Base-by-base conservation (phyloP, 2,113 vertebrate genomes). In the Callionymus lyra region DNA sequence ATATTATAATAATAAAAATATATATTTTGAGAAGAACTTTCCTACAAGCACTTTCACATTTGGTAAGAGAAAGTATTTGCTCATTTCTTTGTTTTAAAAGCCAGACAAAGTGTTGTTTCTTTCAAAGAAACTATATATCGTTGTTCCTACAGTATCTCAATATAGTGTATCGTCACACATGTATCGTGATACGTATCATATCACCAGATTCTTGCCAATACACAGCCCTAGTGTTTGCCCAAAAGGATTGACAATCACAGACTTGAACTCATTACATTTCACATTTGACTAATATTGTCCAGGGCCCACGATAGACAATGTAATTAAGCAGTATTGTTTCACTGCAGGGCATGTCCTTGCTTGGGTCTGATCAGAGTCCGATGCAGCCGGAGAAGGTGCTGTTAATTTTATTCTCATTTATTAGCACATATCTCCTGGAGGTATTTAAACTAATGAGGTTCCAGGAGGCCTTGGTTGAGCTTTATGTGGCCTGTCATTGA, bases 351-450 rank as follows among this genome's bases (percentile, higher is more conserved):
- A 76, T 16, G 69, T 72, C 60, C 67, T 68, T 64, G 62, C 63
- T 53, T 6, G 55, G 59, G 65, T 74, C 63, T 55, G 46, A 63
- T 65, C 65, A 63, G 72, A 60, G 61, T 73, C 54, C 59, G 62
- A 34, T 53, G 50, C 63, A 77, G 50, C 56, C 51, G 42, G 34
- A 64, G 48, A 68, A 54, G 47, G 53, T 38, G 35, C 61, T 67
- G 58, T 76, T 81, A 72, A 82, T 82, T 81, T 79, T 77, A 67
- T 79, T 82, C 77, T 81, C 66, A 75, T 83, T 84, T 81, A 79
- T 82, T 81, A 78, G 77, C 79, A 80, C 71, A 65, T 65, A 77
- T 80, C 68, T 82, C 78, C 78, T 83, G 65, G 69, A 81, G 78
- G 77, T 83, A 72, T 79, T 80, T 76, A 56, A 64, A 76, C 76